Base-by-base conservation (phyloP, 1,140 invertebrate species). In the Calephelis virginiensis region DNA sequence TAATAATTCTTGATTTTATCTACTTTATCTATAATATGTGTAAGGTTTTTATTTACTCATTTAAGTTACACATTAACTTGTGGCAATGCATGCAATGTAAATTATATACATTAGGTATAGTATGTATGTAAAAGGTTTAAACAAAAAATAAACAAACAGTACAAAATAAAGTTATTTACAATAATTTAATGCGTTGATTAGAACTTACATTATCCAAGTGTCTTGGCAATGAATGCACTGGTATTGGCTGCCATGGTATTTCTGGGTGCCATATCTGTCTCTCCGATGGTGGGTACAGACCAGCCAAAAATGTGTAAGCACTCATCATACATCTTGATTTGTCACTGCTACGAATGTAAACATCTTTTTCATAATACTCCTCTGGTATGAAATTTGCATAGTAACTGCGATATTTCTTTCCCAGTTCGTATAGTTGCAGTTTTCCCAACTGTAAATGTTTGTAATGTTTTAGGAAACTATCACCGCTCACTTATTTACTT, bases 251-350 rank as follows among this genome's bases (percentile, higher is more conserved):
- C 97, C 97, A 99, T 0, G 87, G 77, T 53, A 98, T 89, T 56
- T 94, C 89, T 0, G 92, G 82, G 76, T 96, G 93, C 93, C 97
- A 97, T 67, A 94, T 91, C 78, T 96, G 94, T 37, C 93, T 87
- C 7, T 93, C 88, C 28, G 85, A 83, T 0, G 97, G 97, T 28
- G 95, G 95, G 90, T 94, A 98, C 46, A 98, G 89, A 28, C 96
- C 97, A 8, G 97, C 96, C 28, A 98, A 91, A 63, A 98, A 92
- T 46, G 94, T 92, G 78, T 95, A 94, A 0, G 96, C 96, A 83
- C 97, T 98, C 95, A 97, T 97, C 70, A 97, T 89, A 78, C 97
- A 97, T 48, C 97, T 92, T 69, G 97, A 95, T 8, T 93, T 92
- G 77, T 96, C 95, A 76, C 97, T 97, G 80, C 96, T 97, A n/a